Conservation (phyloP, 2,888 invertebrate species). For the Punctoribates punctum region DNA sequence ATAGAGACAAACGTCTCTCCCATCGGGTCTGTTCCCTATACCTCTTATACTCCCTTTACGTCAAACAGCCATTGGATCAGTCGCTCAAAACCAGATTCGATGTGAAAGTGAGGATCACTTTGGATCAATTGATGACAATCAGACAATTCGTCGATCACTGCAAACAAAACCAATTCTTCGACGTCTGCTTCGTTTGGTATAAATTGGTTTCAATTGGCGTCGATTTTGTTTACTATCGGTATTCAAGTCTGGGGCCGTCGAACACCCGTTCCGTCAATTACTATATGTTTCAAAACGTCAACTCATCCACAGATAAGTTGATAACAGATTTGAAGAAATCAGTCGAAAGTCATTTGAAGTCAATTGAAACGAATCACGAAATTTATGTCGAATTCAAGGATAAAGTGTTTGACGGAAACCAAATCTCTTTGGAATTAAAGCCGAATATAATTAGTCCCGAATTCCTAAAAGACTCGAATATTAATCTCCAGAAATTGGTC, state of each 20-base stretch:
- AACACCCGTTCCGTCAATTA: conserved; percentile 15
- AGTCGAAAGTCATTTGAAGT: not conserved
- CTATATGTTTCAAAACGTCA: not conserved
- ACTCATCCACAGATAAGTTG: not conserved
- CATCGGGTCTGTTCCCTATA: not conserved
- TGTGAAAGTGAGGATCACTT: conserved; percentile 1
- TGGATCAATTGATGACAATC: conserved; percentile 6
- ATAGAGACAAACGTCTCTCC: conserved; percentile 18
- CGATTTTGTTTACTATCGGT: conserved; percentile 28
- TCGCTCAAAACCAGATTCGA: conserved; percentile 1
- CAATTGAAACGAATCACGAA: conserved; percentile 4
- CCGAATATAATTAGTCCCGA: conserved; percentile 14
- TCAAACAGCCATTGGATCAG: conserved; percentile 23
- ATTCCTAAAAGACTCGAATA: not conserved
- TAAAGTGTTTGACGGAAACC: not conserved
- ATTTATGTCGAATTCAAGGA: conserved; percentile 3
- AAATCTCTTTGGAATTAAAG: not conserved
- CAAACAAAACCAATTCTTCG: not conserved
- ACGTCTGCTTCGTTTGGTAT: conserved; percentile 13
- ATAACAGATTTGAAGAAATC: not conserved
- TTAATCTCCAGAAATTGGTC: not conserved
- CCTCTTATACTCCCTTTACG: conserved; percentile 10
- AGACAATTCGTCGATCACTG: not conserved
- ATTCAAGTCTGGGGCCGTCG: conserved; percentile 3
- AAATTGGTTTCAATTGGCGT: conserved; percentile 10